These are phyloP conservation scores for Tamandua tetradactyla DNA, from an alignment of 2,797 vertebrate species.

Conservation along the genomic window DNA sequence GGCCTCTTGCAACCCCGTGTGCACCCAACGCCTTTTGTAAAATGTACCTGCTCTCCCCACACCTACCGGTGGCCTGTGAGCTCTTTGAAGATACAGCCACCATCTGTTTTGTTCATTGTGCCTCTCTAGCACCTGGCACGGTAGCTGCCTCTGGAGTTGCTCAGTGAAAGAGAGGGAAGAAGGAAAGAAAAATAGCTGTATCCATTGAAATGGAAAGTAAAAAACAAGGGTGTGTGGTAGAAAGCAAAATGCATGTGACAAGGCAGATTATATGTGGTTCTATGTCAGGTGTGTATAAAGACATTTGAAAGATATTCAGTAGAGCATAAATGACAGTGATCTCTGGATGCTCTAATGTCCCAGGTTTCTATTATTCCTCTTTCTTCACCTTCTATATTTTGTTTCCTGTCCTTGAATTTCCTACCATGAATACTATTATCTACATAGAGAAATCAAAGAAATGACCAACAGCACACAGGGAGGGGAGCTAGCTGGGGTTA, in stretches of 20 bases:
- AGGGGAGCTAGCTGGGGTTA: background rate
- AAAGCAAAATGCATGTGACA: background rate
- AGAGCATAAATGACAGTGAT: background rate
- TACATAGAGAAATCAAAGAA: background rate
- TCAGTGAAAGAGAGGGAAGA: background rate
- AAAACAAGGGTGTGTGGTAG: background rate
- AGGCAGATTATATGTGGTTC: background rate
- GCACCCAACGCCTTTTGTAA: background rate
- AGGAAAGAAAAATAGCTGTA: background rate
- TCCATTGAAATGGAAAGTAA: background rate
- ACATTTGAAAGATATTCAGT: background rate
- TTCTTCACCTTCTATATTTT: background rate
- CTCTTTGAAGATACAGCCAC: background rate
- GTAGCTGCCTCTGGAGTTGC: background rate
- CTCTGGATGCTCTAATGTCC: background rate
- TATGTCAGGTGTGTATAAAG: background rate
- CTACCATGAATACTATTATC: background rate
- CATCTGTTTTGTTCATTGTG: background rate
- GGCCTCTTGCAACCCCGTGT: too few species aligned
- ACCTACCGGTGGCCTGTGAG: rapidly evolving
- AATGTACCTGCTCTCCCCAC: rapidly evolving
- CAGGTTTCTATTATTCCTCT: background rate
- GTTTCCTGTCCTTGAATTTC: background rate
- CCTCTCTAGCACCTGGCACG: rapidly evolving
- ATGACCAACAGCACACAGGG: background rate